Evolutionary conservation across 2,888 invertebrate genomes (phyloP).

Genomic region (Cynaeus angustus): DNA sequence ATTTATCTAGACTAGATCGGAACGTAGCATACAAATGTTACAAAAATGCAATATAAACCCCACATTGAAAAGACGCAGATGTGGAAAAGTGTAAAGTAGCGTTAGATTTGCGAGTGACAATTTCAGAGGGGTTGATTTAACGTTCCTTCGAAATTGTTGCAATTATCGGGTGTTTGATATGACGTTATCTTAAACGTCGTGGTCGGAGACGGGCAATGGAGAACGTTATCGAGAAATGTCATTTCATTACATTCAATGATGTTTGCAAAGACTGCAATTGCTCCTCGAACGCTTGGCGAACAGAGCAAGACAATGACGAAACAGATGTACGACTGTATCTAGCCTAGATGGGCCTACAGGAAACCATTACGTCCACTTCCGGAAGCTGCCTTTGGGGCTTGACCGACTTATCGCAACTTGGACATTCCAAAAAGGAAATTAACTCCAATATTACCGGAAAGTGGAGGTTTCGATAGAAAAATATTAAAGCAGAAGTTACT

Average conservation of each 20-base stretch:
- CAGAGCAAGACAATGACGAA: conserved; percentile 65
- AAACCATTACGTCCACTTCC: conserved; percentile 70
- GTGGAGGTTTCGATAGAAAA: conserved; percentile 25
- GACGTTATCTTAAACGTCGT: conserved; percentile 24
- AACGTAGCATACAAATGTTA: conserved; percentile 43
- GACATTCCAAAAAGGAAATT: conserved; percentile 64
- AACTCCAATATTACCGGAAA: conserved; percentile 62
- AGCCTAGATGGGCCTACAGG: conserved; percentile 66
- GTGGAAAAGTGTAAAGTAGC: conserved; percentile 35
- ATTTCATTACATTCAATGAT: conserved; percentile 11
- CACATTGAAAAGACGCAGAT: conserved; percentile 25
- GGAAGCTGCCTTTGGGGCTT: conserved; percentile 63
- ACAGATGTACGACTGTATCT: conserved; percentile 62
- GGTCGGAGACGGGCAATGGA: conserved; percentile 20
- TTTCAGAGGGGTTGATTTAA: conserved; percentile 29
- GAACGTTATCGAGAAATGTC: conserved; percentile 33
- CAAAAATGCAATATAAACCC: conserved; percentile 41
- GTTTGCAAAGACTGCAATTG: conserved; percentile 19
- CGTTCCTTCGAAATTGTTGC: conserved; percentile 1
- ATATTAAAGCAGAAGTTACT: background rate
- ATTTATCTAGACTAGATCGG: conserved; percentile 40
- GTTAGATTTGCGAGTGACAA: conserved; percentile 7
- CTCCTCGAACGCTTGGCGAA: conserved; percentile 34
- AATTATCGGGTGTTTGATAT: conserved; percentile 8
- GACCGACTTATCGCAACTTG: conserved; percentile 64